Evolutionary conservation across 2,797 vertebrate species (phyloP).

Genomic region (Tinamus major): DNA sequence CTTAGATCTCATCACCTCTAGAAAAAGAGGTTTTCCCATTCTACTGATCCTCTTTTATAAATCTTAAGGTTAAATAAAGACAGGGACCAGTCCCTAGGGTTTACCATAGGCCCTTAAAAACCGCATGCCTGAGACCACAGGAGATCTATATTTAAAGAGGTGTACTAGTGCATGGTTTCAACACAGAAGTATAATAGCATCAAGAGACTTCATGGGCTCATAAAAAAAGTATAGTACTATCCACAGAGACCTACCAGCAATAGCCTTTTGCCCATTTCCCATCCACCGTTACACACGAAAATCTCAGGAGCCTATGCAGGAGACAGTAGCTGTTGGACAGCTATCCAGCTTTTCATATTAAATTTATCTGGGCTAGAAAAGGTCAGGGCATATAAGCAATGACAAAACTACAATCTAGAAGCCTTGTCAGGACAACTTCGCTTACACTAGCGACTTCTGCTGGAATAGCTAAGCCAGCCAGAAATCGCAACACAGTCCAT

Average conservation of each 20-base stretch:
- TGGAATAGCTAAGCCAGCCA: neutral
- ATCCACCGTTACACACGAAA: conserved; percentile 38
- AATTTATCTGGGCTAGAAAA: conserved; percentile 52
- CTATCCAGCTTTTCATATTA: neutral
- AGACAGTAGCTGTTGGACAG: conserved; percentile 56
- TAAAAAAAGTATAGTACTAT: neutral
- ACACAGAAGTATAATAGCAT: neutral
- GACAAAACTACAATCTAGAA: conserved; percentile 57
- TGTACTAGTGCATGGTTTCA: neutral
- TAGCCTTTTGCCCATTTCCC: neutral
- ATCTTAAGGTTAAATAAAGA: conserved; percentile 8
- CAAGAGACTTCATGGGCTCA: neutral
- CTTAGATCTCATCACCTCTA: neutral
- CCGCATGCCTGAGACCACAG: neutral
- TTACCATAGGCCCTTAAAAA: neutral
- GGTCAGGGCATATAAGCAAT: conserved; percentile 43
- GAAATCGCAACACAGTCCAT: conserved; percentile 25
- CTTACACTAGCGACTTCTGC: neutral
- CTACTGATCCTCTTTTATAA: neutral
- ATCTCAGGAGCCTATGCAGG: conserved; percentile 18
- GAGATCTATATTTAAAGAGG: neutral
- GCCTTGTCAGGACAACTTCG: conserved; percentile 25
- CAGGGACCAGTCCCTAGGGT: neutral
- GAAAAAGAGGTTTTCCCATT: neutral
- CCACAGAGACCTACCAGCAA: neutral